Evolutionary conservation across 1,140 invertebrate species (phyloP), one percentile per base, ranked within the genome.

Genomic region (Spodoptera frugiperda): DNA sequence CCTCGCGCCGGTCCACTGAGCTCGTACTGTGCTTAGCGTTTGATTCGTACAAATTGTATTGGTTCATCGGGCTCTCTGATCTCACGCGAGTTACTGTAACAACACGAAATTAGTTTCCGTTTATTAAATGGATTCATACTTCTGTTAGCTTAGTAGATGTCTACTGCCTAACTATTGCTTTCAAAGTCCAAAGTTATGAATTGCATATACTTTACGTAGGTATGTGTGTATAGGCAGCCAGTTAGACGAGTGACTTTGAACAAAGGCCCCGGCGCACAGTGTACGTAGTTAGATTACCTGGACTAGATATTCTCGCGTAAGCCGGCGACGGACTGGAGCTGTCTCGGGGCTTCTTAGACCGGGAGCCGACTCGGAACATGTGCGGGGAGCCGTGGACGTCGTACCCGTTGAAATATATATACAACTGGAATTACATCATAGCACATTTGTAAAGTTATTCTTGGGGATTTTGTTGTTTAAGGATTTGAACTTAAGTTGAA

Each of bases 401-500:
- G 81, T 97, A 97, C 4, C 98, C 98, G 91, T 99, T 99, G 90
- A 99, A 99, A 85, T 98, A 98, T 14, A 99, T 96, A 87, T 99
- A 98, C 44, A 99, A 96, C 95, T 95, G 88, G 30, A 65, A 17
- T 51, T 15, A 78, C 49, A 30, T 3, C 2, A 17, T n/a, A 61
- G 2, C n/a, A 25, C 15, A 61, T 12, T 61, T 39, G 14, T 10
- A 0, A 33, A 33, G n/a, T 30, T 1, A 10, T 1, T 25, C 15
- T 15, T 6, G 4, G n/a, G 48, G 14, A 11, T 51, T 51, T 39
- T 6, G 9, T 10, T 39, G 33, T 39, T 39, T 25, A 25, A 1
- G 25, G 5, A 25, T 2, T 39, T 39, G 33, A 39, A 6, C 33
- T 39, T 33, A 33, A 6, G 2, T 33, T 33, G 1, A 3, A 1